A percentile compares a stretch with the other conserved stretches of the same genome.
Conservation (phyloP, 2,888 invertebrate species). For the Tetheella fluctuosa region DNA sequence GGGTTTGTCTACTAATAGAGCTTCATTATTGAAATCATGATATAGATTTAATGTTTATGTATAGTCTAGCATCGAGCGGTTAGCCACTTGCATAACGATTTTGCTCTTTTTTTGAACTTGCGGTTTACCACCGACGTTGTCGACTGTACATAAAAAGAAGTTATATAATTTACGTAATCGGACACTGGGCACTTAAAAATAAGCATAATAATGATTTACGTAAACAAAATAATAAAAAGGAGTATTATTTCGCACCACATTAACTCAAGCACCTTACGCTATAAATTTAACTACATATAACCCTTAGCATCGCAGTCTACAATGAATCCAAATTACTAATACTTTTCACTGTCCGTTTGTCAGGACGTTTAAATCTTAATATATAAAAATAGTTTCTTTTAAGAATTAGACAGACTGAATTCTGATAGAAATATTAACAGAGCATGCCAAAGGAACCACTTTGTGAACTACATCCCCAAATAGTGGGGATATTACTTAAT, state of each 20-base stretch:
- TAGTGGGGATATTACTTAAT: background rate
- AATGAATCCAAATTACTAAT: conserved; percentile 5
- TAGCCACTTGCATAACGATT: too few relatives aligned
- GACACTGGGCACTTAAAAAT: background rate
- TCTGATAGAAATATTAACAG: background rate
- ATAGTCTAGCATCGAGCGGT: background rate
- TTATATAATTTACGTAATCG: background rate
- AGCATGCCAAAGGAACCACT: background rate
- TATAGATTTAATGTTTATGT: background rate
- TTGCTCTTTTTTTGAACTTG: too few relatives aligned
- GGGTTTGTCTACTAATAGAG: background rate
- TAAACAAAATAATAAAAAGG: background rate
- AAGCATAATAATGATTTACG: background rate
- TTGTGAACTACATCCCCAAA: background rate
- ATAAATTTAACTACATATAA: background rate
- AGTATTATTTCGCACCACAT: background rate
- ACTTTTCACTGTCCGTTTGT: background rate
- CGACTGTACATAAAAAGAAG: background rate
- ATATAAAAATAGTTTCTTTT: background rate
- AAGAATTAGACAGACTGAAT: conserved; percentile 1
- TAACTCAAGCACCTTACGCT: background rate
- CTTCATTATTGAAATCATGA: background rate
- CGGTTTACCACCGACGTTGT: background rate
- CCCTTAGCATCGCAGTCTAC: conserved; percentile 8
- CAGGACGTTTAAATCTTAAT: background rate